Conservation (phyloP, 2,113 vertebrate species). For the Anguilla rostrata region DNA sequence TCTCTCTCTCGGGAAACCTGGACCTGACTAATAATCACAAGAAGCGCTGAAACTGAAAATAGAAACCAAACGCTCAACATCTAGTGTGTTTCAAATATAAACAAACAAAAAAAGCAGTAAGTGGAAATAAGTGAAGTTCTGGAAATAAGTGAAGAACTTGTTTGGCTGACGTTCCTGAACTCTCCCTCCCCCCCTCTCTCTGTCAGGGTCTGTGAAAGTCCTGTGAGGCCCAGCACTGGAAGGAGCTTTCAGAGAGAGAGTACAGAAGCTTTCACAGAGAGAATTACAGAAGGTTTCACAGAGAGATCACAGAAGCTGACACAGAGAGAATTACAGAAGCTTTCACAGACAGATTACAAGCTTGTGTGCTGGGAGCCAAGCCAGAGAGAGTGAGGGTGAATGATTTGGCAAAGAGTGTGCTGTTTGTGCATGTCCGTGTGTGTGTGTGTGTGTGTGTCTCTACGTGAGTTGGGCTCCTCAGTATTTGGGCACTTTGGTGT, state of each 20-base stretch:
- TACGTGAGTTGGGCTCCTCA: slow-evolving; percentile 57
- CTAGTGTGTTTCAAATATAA: neutral
- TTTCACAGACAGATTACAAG: too few species aligned
- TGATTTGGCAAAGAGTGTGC: too few species aligned
- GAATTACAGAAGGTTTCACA: too few species aligned
- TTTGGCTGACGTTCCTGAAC: neutral
- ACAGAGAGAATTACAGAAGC: too few species aligned
- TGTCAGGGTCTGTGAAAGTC: neutral
- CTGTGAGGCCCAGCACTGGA: neutral
- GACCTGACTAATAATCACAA: slow-evolving; percentile 4
- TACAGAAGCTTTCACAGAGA: neutral
- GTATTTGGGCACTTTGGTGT: slow-evolving; percentile 94
- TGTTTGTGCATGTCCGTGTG: neutral
- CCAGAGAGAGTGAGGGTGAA: too few species aligned
- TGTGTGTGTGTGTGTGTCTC: neutral
- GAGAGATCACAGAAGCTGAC: too few species aligned
- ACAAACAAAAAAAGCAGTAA: too few species aligned
- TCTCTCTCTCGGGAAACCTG: neutral
- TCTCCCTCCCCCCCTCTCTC: neutral
- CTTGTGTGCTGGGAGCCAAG: neutral
- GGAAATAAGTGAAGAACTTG: neutral
- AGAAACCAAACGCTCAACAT: neutral
- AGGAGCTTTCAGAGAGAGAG: neutral
- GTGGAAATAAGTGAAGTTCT: neutral
- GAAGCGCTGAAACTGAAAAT: slow-evolving; percentile 33